Evolutionary conservation across 2,888 invertebrate species (phyloP).

Genomic region (Acanthosepion pharaonis): DNA sequence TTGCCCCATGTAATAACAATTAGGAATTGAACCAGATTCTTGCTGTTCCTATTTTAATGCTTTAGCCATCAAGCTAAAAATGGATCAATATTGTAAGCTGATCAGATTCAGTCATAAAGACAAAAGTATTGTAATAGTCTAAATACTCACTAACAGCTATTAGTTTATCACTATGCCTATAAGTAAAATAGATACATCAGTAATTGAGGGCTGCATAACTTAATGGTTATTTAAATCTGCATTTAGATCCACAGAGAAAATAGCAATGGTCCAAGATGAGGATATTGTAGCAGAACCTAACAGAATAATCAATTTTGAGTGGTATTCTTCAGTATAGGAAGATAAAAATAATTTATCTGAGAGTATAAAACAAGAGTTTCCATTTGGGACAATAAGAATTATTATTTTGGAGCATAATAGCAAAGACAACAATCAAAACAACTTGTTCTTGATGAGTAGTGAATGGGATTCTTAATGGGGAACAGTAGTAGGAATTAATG

Average conservation of each 20-base stretch:
- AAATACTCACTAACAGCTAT: neutral
- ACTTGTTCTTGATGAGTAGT: neutral
- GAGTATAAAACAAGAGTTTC: neutral
- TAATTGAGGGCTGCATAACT: neutral
- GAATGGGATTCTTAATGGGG: too few species aligned
- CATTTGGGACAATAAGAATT: neutral
- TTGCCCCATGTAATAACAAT: too few species aligned
- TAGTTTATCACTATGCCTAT: neutral
- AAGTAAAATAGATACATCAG: neutral
- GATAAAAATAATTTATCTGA: neutral
- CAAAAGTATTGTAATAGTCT: neutral
- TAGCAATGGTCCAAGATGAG: neutral
- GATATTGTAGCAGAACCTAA: neutral
- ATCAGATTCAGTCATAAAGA: neutral
- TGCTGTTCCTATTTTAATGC: too few species aligned
- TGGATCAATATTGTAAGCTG: neutral
- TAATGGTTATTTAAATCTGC: constrained; percentile 1
- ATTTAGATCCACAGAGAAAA: neutral
- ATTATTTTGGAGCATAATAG: neutral
- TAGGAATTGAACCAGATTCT: too few species aligned
- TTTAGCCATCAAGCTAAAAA: neutral
- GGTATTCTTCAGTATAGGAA: neutral
- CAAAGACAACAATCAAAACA: too few species aligned
- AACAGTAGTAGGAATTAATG: neutral
- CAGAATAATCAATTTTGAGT: neutral